phyloP scores from a whole-genome alignment of 2,113 vertebrate genomes.

The Campylomormyrus numenius region DNA sequence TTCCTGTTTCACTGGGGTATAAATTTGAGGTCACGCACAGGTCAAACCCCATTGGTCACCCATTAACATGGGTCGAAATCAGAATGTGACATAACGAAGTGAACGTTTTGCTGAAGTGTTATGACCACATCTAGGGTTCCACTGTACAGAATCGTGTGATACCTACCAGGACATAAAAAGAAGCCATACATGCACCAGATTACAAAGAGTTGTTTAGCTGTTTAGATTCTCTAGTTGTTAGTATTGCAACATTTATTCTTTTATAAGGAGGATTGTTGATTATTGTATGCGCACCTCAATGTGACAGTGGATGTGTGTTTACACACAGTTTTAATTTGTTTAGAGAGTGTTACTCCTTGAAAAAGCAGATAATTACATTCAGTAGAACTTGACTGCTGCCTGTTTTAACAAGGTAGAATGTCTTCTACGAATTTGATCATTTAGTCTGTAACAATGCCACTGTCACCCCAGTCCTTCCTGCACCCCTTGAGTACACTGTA shows the following conservation, averaged over 20 bases:
- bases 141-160: neutral
- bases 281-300: neutral
- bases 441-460: conserved; percentile 64
- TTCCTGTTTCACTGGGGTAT: neutral
- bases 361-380: conserved; percentile 12
- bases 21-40: neutral
- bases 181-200: neutral
- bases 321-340: neutral
- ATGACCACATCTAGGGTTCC: neutral
- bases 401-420: neutral
- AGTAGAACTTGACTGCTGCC: neutral
- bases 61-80: neutral
- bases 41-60: neutral
- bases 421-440: conserved; percentile 57
- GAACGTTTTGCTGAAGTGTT: neutral
- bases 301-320: neutral
- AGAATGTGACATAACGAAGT: neutral
- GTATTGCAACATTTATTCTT: neutral
- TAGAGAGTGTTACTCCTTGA: conserved; percentile 5
- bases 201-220: neutral
- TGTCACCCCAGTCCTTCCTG: conserved; percentile 62
- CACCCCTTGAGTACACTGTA: conserved; percentile 53
- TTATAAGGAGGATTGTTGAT: neutral
- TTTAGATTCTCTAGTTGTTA: neutral
- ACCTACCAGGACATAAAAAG: neutral